phyloP scores from a whole-genome alignment of 2,888 invertebrate genomes.

The Phyllotreta striolata region DNA sequence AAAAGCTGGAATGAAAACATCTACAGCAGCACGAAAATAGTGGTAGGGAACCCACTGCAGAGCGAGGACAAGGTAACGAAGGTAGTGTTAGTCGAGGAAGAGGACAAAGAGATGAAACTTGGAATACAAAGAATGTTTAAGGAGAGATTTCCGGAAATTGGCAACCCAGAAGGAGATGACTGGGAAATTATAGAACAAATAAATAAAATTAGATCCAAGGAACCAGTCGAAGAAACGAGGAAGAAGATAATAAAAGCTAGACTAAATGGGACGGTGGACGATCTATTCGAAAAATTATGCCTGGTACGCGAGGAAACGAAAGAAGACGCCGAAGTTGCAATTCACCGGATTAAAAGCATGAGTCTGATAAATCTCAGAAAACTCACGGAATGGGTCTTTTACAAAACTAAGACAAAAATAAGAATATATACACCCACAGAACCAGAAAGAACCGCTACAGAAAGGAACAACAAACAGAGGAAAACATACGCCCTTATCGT shows the following conservation, averaged over 20 bases:
- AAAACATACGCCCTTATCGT: slow-evolving; percentile 12
- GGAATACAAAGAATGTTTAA: slow-evolving; percentile 28
- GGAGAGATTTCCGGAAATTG: slow-evolving; percentile 30
- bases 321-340: neutral
- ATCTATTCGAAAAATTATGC: slow-evolving; percentile 7
- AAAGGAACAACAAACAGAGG: neutral
- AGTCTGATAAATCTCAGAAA: neutral
- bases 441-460: neutral
- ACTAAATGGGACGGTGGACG: neutral
- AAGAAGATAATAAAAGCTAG: slow-evolving; percentile 17
- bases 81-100: slow-evolving; percentile 25
- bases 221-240: neutral
- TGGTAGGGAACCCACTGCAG: slow-evolving; percentile 14
- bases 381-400: too few relatives aligned
- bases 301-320: neutral
- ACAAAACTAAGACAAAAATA: too few relatives aligned
- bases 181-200: slow-evolving; percentile 25
- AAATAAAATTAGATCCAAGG: slow-evolving; percentile 4
- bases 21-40: neutral
- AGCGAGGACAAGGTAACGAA: slow-evolving; percentile 11
- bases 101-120: slow-evolving; percentile 21
- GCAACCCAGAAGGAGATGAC: neutral
- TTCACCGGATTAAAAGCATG: slow-evolving; percentile 6
- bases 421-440: too few relatives aligned
- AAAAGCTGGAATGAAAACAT: too few relatives aligned